phyloP scores from a whole-genome alignment of 2,113 vertebrate species.

The Cynocephalus volans region DNA sequence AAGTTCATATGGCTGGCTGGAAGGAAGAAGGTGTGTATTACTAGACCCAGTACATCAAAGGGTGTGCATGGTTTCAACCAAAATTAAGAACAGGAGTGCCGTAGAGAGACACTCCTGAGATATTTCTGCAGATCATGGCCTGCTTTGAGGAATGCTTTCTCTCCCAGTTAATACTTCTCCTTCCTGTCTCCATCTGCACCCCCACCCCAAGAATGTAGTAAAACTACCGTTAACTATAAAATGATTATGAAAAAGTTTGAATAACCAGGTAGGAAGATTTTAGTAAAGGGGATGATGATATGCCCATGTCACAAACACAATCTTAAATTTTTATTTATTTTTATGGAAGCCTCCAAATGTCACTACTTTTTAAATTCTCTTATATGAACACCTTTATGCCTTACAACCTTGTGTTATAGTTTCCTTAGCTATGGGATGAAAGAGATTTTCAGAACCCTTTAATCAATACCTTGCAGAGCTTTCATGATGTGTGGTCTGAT shows the following conservation, averaged over 20 bases:
- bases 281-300: background rate
- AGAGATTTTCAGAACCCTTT: slow-evolving; percentile 2
- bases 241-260: slow-evolving; percentile 36
- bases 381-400: background rate
- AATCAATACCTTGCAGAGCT: background rate
- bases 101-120: slow-evolving; percentile 74
- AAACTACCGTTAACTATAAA: slow-evolving; percentile 36
- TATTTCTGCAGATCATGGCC: slow-evolving; percentile 77
- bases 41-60: slow-evolving; percentile 87
- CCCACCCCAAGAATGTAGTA: slow-evolving; percentile 33
- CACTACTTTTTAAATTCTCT: background rate
- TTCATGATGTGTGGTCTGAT: background rate
- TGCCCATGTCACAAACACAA: background rate
- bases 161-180: background rate
- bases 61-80: slow-evolving; percentile 81
- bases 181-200: slow-evolving; percentile 62
- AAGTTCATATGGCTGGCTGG: slow-evolving; percentile 86
- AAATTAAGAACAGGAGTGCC: slow-evolving; percentile 89
- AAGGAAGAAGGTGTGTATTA: slow-evolving; percentile 87
- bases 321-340: background rate
- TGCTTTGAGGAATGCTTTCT: slow-evolving; percentile 79
- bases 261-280: background rate
- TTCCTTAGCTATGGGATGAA: background rate
- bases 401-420: background rate
- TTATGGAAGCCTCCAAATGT: background rate